These are phyloP conservation scores for Pelodiscus sinensis DNA, from an alignment of 2,113 vertebrate genomes.

Conservation along the genomic window DNA sequence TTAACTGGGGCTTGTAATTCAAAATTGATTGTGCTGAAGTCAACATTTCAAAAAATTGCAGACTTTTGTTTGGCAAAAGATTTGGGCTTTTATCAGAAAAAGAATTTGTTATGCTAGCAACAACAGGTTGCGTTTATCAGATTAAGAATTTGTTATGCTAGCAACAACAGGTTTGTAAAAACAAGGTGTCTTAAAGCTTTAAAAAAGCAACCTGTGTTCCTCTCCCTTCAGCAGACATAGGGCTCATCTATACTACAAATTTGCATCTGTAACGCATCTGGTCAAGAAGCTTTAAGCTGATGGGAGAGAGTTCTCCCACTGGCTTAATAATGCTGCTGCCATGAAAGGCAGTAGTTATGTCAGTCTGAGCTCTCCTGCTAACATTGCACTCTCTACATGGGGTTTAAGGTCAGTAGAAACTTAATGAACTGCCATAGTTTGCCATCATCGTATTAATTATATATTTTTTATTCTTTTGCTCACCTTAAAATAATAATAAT, in stretches of 20 bases:
- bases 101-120: background rate
- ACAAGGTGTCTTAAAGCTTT: background rate
- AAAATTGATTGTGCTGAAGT: constrained; percentile 20
- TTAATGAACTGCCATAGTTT: background rate
- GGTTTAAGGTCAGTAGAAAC: background rate
- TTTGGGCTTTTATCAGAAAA: background rate
- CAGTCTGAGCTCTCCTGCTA: background rate
- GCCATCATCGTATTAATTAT: background rate
- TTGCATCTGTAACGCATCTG: background rate
- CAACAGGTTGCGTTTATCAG: background rate
- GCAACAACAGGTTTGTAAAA: background rate
- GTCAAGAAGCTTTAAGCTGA: background rate
- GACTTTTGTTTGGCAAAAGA: background rate
- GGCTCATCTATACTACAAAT: background rate
- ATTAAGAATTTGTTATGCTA: background rate
- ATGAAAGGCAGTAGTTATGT: background rate
- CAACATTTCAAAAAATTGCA: constrained; percentile 17
- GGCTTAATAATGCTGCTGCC: too few relatives aligned
- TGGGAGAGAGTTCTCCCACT: too few relatives aligned
- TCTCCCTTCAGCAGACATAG: accelerated
- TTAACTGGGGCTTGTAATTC: background rate
- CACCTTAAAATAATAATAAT: background rate
- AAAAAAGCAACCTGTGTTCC: background rate
- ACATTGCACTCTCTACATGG: background rate
- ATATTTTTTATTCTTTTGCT: background rate